Base-by-base conservation (phyloP, 1,140 invertebrate species). In the Cheumatopsyche charites region DNA sequence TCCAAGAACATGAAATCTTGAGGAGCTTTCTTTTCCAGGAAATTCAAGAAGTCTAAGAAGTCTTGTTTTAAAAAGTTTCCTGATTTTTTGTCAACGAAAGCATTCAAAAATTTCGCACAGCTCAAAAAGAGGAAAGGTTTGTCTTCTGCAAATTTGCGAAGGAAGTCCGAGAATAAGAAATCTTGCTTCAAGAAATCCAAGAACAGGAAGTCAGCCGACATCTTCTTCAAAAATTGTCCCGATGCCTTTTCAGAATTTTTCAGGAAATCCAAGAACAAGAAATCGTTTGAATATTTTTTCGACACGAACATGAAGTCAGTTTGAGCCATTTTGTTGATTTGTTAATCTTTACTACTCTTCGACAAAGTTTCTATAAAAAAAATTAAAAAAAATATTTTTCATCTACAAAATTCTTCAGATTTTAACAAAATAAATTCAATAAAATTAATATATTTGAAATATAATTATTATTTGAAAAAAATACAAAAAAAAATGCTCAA, bases 181-280 rank as follows among this genome's bases (percentile, higher is more conserved):
- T 58, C 52, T 5, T 25, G 6, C 15, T 52, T 42, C 4, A 63
- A 19, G 19, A 63, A 63, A n/a, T 63, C 29, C 17, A 26, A 21
- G 21, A 58, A 26, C 7, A 26, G 9, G 6, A 47, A 47, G 13
- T 26, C 29, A 4, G 29, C 29, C 9, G 29, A 4, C 29, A n/a
- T 13, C 13, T 47, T 47, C 15, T 47, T 15, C 43, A 47, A 3
- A 13, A 47, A 47, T 7, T 47, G 12, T 47, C 43, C 43, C 2
- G 43, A 9, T 3, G 29, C 9, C 9, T 36, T 36, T 36, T 36
- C 29, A 36, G 29, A 3, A 4, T 36, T 47, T 13, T 47, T 47
- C 12, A 47, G 13, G 15, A 47, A 47, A 15, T 47, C 43, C 43
- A 47, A 47, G 43, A 58, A 58, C 52, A 58, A 12, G 52, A 58